Conservation (phyloP, 2,113 vertebrate genomes). For the Microcebus jonahi region DNA sequence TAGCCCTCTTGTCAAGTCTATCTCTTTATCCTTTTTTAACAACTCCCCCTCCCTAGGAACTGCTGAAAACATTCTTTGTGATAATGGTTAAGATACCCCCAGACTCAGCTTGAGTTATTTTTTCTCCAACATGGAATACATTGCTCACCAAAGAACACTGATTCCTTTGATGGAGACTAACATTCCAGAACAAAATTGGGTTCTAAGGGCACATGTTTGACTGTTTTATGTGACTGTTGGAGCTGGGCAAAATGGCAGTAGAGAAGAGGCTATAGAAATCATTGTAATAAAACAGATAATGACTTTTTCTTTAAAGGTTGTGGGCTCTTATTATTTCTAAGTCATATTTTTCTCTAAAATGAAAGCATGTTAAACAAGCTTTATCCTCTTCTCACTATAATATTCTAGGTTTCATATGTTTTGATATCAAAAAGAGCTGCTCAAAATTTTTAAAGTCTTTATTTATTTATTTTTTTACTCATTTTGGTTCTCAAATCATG, state of each 20-base stretch:
- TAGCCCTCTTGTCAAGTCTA: neutral
- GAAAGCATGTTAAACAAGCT: neutral
- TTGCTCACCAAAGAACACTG: neutral
- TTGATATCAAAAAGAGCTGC: neutral
- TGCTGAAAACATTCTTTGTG: conserved; percentile 1
- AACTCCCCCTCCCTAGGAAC: neutral
- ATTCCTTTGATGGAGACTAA: neutral
- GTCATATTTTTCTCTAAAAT: conserved; percentile 1
- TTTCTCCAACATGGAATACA: conserved; percentile 8
- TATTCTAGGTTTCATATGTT: neutral
- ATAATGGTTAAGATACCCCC: conserved; percentile 18
- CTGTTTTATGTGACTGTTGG: neutral
- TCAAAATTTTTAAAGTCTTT: neutral
- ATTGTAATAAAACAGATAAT: conserved; percentile 7
- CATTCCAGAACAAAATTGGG: neutral
- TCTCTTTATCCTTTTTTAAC: neutral
- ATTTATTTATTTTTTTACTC: neutral
- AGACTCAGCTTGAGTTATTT: conserved; percentile 2
- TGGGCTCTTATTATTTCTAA: conserved; percentile 19
- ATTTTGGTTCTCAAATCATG: neutral
- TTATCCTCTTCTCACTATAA: neutral
- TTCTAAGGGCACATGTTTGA: neutral
- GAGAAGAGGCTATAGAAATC: neutral
- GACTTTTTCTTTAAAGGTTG: neutral
- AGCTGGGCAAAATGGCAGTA: neutral